These are phyloP conservation scores for Phasianus colchicus DNA, from an alignment of 2,113 vertebrate genomes.

Conservation along the genomic window DNA sequence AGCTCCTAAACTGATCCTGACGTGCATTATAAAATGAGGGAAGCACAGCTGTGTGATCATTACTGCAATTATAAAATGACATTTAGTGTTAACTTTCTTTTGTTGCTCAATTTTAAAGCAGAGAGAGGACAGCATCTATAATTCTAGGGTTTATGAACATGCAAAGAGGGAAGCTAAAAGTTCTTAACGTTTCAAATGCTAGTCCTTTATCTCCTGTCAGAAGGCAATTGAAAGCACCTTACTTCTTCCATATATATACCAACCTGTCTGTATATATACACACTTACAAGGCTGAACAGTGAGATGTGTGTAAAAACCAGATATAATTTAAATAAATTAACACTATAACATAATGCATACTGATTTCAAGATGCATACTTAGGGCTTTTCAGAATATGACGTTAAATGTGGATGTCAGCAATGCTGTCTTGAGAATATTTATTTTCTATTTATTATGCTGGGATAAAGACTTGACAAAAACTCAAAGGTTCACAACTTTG, in stretches of 20 bases:
- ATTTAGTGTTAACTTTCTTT: conserved; percentile 74
- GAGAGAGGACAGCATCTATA: background rate
- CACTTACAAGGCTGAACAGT: background rate
- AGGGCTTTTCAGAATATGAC: background rate
- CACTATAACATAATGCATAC: background rate
- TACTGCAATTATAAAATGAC: conserved; percentile 77
- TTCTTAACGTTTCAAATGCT: background rate
- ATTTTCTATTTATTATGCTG: background rate
- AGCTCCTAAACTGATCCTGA: conserved; percentile 72
- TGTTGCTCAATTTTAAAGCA: conserved; percentile 47
- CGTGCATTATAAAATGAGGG: conserved; percentile 59
- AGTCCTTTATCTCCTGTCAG: background rate
- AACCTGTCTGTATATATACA: background rate
- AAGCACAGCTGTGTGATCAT: conserved; percentile 77
- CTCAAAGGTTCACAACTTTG: background rate
- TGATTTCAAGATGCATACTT: background rate
- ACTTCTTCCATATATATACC: background rate
- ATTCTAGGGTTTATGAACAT: background rate
- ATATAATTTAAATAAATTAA: background rate
- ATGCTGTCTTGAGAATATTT: background rate
- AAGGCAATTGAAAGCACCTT: background rate
- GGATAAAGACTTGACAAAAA: background rate
- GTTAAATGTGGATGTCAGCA: background rate
- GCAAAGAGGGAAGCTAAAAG: background rate
- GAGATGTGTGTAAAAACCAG: background rate